Percentiles rank a stretch among this genome's conserved stretches.
Evolutionary conservation across 2,797 vertebrate genomes (phyloP).

Genomic region (Onychomys torridus): DNA sequence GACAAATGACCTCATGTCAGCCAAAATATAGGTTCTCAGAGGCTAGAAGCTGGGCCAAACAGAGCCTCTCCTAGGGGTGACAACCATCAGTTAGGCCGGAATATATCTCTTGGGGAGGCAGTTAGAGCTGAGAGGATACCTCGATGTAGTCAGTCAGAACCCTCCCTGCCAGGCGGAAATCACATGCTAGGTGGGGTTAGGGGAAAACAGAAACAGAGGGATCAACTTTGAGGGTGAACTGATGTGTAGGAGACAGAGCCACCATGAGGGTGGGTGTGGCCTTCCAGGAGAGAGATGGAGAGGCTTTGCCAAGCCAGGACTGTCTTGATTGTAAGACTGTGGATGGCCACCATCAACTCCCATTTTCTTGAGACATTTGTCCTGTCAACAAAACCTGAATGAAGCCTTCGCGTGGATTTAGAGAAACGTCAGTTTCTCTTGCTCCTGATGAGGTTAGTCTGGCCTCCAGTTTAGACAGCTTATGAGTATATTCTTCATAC

Average conservation of each 20-base stretch:
- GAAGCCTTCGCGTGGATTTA: neutral
- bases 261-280: neutral
- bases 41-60: neutral
- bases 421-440: neutral
- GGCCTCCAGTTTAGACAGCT: neutral
- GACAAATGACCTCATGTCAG: neutral
- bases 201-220: neutral
- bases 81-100: neutral
- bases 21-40: constrained; percentile 21
- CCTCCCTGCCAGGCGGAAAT: neutral
- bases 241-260: neutral
- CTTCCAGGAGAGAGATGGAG: neutral
- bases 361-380: neutral
- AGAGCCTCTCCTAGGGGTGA: neutral
- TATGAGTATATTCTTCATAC: neutral
- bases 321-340: neutral
- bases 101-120: neutral
- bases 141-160: neutral
- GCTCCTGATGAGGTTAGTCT: neutral
- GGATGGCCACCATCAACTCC: neutral
- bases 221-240: neutral
- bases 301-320: neutral
- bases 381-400: neutral
- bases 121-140: neutral
- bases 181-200: neutral